Conservation (phyloP, 2,113 vertebrate genomes). For the Paratilapia polleni region DNA sequence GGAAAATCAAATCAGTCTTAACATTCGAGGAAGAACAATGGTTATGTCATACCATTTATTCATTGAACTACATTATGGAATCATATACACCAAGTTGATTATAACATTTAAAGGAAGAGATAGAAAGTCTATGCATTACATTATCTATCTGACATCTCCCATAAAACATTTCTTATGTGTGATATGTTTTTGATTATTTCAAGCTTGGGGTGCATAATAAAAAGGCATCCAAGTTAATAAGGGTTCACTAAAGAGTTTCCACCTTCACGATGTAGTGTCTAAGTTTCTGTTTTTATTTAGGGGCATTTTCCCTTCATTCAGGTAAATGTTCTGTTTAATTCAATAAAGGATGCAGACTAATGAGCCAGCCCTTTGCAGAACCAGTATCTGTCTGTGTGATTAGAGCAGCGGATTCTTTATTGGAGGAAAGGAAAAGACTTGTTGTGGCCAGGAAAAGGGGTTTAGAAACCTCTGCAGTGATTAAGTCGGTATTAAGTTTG, state of each 20-base stretch:
- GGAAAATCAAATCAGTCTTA: background rate
- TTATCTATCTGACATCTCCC: background rate
- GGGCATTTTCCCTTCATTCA: background rate
- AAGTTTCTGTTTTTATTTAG: background rate
- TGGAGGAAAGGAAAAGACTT: slow-evolving; percentile 36
- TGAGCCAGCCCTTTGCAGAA: slow-evolving; percentile 9
- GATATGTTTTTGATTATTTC: background rate
- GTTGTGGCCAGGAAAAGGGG: slow-evolving; percentile 45
- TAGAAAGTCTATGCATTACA: background rate
- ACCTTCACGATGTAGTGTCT: background rate
- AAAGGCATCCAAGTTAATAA: background rate
- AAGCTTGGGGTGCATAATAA: background rate
- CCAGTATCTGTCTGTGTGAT: slow-evolving; percentile 20
- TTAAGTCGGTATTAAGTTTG: slow-evolving; percentile 51
- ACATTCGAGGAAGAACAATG: background rate
- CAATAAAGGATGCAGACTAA: slow-evolving; percentile 38
- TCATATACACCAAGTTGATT: background rate
- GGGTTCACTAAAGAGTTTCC: background rate
- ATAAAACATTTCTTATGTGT: background rate
- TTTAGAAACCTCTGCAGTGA: slow-evolving; percentile 48
- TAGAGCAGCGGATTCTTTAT: slow-evolving; percentile 25
- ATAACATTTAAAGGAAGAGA: background rate
- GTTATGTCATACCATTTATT: background rate
- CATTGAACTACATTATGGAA: background rate
- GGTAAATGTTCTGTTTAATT: slow-evolving; percentile 24